phyloP scores from a whole-genome alignment of 2,113 vertebrate species.

The Oreocharis arfaki region DNA sequence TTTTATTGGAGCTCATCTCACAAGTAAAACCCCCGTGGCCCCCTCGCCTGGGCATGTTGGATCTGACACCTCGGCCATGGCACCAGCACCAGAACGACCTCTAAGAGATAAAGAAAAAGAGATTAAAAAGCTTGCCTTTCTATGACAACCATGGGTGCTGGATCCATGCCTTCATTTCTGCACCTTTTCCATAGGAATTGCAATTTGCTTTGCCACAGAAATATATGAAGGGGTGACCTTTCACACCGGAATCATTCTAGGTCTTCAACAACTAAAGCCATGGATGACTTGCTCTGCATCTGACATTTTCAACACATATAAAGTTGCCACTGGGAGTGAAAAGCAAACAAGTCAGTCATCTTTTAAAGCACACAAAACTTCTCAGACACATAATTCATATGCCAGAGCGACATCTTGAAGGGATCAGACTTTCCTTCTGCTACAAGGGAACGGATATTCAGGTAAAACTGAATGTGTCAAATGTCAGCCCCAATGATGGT shows the following conservation, averaged over 20 bases:
- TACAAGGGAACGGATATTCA: neutral
- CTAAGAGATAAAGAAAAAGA: neutral
- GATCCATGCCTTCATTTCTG: neutral
- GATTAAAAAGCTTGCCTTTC: neutral
- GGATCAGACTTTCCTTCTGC: neutral
- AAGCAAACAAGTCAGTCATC: neutral
- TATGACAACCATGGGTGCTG: rapidly evolving
- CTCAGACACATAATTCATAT: neutral
- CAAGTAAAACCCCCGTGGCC: rapidly evolving
- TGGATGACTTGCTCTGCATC: neutral
- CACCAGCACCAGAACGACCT: neutral
- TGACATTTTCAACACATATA: neutral
- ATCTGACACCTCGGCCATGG: rapidly evolving
- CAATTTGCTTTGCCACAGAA: neutral
- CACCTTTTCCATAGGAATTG: neutral
- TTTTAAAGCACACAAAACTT: neutral
- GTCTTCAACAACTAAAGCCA: neutral
- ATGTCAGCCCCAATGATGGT: neutral
- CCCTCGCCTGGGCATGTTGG: neutral
- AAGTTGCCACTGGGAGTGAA: neutral
- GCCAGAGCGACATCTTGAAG: neutral
- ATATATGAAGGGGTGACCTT: neutral
- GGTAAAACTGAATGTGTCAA: neutral
- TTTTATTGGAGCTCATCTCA: neutral
- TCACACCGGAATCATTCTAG: neutral